Evolutionary conservation across 1,140 invertebrate genomes (phyloP), one percentile per base, ranked within the genome.

Genomic region (Polypedilum vanderplanki): DNA sequence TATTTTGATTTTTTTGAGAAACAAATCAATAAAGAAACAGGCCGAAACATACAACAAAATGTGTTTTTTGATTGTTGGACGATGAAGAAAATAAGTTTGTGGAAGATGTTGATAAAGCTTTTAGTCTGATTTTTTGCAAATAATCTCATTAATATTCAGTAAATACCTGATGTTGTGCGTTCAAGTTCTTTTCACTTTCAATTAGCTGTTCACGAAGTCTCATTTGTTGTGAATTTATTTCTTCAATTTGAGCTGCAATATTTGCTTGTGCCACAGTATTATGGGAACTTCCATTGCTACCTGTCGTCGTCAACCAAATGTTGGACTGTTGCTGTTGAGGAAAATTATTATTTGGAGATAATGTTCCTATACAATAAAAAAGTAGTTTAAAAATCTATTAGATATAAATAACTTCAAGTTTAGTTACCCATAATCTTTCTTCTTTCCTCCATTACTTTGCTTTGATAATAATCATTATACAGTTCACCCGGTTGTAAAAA

Each of bases 381-480:
- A 67, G 1, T 67, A 67, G 7, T 67, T 67, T 67, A n/a, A n/a
- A n/a, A n/a, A n/a, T n/a, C n/a, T n/a, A n/a, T n/a, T n/a, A n/a
- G n/a, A n/a, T n/a, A n/a, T n/a, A n/a, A n/a, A n/a, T n/a, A n/a
- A n/a, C n/a, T n/a, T n/a, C n/a, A n/a, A n/a, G n/a, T n/a, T n/a
- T n/a, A n/a, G n/a, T n/a, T n/a, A 70, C 65, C 65, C 65, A 70
- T 70, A 0, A 70, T 18, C 9, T 70, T 70, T 22, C 65, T 70
- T 7, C 65, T 18, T 20, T 70, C 65, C 5, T 70, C 65, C 9
- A 20, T 70, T 7, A 82, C 95, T 89, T 96, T 93, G 82, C 94
- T 98, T 81, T 97, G 94, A 85, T 99, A 99, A 84, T 99, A 99
- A 83, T 93, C 93, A 85, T 92, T 96, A 84, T 90, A 91, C 80